Conservation (phyloP, 2,888 invertebrate genomes). For the Hemicrepidius hirtus region DNA sequence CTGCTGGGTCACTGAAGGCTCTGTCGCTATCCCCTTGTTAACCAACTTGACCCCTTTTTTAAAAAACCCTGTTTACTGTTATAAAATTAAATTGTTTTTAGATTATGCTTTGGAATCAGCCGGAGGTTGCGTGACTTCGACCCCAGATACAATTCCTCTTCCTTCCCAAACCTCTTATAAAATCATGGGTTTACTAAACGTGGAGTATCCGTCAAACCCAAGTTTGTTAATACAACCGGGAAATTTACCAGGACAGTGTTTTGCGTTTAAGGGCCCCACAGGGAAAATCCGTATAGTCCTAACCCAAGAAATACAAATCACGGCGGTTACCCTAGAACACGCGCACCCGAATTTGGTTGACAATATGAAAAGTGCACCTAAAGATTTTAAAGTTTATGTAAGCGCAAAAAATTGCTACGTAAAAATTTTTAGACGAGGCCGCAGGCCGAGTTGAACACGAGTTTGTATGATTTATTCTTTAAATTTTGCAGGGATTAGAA, state of each 20-base stretch:
- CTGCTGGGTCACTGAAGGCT: no score
- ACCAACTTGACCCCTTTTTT: no score
- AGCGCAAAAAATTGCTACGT: no score
- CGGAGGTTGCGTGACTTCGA: slow-evolving; percentile 75
- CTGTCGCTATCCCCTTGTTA: no score
- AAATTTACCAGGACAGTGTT: slow-evolving; percentile 77
- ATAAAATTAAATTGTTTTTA: no score
- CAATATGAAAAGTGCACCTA: slow-evolving; percentile 75
- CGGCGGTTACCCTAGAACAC: slow-evolving; percentile 77
- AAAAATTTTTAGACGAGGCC: no score
- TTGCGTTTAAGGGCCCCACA: slow-evolving; percentile 75
- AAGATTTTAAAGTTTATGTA: slow-evolving; percentile 71
- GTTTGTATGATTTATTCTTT: no score
- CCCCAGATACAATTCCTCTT: slow-evolving; percentile 71
- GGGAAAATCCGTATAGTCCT: slow-evolving; percentile 76
- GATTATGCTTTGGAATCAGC: slow-evolving; percentile 78
- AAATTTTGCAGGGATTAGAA: slow-evolving; percentile 57
- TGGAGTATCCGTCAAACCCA: slow-evolving; percentile 61
- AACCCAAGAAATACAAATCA: slow-evolving; percentile 71
- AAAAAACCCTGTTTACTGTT: no score
- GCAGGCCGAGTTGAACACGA: no score
- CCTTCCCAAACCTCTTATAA: slow-evolving; percentile 55
- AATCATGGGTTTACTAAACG: slow-evolving; percentile 57
- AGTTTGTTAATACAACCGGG: slow-evolving; percentile 68
- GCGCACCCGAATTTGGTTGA: slow-evolving; percentile 73